Conservation (phyloP, 2,888 invertebrate species). For the Diachrysia chrysitis region DNA sequence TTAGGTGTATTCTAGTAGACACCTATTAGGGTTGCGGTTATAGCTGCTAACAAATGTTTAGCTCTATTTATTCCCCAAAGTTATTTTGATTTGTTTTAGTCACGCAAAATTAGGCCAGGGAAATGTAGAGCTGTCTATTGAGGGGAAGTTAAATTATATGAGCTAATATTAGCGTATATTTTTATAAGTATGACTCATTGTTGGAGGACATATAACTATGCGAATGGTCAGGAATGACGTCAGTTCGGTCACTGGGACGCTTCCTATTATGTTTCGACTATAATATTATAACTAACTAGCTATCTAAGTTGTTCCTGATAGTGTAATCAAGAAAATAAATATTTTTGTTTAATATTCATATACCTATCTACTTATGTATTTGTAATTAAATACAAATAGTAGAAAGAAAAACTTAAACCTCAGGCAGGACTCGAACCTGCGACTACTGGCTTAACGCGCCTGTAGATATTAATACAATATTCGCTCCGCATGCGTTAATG, state of each 20-base stretch:
- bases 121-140: constrained; percentile 26
- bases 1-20: neutral
- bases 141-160: constrained; percentile 45
- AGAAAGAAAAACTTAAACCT: too few species aligned
- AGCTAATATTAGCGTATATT: constrained; percentile 45
- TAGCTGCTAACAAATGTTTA: neutral
- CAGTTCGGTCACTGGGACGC: constrained; percentile 52
- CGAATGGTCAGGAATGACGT: constrained; percentile 53
- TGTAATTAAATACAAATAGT: too few species aligned
- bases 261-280: constrained; percentile 10
- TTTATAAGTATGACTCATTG: constrained; percentile 54
- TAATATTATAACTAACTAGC: neutral
- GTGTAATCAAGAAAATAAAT: neutral
- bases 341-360: too few species aligned
- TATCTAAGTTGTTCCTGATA: neutral
- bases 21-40: neutral
- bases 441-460: too few species aligned
- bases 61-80: constrained; percentile 36
- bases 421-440: too few species aligned
- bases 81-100: constrained; percentile 50
- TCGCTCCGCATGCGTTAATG: too few species aligned
- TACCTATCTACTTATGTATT: too few species aligned
- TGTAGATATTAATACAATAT: too few species aligned
- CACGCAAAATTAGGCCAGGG: constrained; percentile 48
- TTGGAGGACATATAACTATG: constrained; percentile 33